These are phyloP conservation scores for Hormaphis cornu DNA, from an alignment of 1,140 invertebrate species.

Conservation along the genomic window DNA sequence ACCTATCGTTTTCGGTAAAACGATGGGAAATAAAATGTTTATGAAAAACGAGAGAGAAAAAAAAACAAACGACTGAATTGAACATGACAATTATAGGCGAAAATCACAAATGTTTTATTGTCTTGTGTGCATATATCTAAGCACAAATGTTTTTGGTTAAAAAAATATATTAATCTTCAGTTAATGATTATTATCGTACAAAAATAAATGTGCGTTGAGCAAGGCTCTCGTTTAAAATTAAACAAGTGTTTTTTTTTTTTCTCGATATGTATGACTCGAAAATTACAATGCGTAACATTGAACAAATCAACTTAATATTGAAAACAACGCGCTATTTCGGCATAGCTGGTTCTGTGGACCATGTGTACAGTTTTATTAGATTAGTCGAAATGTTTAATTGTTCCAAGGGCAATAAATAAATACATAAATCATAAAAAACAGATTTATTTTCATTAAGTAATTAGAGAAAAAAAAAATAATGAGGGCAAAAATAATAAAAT, in stretches of 20 bases:
- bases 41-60: not conserved
- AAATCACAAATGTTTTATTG: not conserved
- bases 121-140: not conserved
- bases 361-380: conserved; percentile 7
- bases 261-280: not conserved
- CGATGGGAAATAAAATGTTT: not conserved
- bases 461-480: not conserved
- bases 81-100: not conserved
- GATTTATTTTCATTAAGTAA: conserved; percentile 1
- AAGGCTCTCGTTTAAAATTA: not conserved
- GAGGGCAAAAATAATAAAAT: conserved; percentile 10
- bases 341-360: not conserved
- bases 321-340: not conserved
- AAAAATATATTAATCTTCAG: not conserved
- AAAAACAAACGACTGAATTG: not conserved
- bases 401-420: conserved; percentile 27
- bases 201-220: conserved; percentile 23
- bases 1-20: not conserved
- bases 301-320: not conserved
- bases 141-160: not conserved
- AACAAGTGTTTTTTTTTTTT: not conserved
- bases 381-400: conserved; percentile 24
- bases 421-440: conserved; percentile 18
- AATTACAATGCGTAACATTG: not conserved
- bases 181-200: not conserved